Percentiles rank a stretch among this genome's conserved stretches.
These are phyloP conservation scores for Bhutanitis thaidina DNA, from an alignment of 2,888 invertebrate species.

Conservation along the genomic window DNA sequence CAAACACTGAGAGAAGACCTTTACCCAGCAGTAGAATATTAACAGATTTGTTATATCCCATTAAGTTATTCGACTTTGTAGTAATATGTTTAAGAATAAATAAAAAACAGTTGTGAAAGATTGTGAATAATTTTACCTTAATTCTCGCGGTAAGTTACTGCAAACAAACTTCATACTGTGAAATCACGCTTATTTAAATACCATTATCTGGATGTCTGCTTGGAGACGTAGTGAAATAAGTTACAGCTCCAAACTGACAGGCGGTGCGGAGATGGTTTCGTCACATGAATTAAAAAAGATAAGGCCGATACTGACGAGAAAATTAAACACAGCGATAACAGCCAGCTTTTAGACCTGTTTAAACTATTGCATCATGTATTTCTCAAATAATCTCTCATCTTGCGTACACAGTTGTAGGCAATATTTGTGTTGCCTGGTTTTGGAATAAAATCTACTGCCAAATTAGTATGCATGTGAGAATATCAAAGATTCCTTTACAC, in stretches of 20 bases:
- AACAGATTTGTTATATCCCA: too few relatives aligned
- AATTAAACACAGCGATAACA: slow-evolving; percentile 12
- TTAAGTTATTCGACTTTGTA: too few relatives aligned
- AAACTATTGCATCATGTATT: slow-evolving; percentile 18
- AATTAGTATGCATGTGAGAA: too few relatives aligned
- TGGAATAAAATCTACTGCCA: too few relatives aligned
- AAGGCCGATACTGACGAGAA: slow-evolving; percentile 9
- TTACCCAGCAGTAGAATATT: too few relatives aligned
- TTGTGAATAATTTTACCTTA: neutral
- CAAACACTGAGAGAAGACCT: too few relatives aligned
- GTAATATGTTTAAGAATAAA: neutral
- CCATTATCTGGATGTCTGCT: slow-evolving; percentile 10
- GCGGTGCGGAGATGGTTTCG: slow-evolving; percentile 12
- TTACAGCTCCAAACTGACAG: slow-evolving; percentile 10
- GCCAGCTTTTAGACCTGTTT: slow-evolving; percentile 15
- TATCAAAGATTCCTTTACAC: too few relatives aligned
- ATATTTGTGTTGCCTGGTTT: too few relatives aligned
- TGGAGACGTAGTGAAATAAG: slow-evolving; percentile 15
- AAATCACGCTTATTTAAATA: slow-evolving; percentile 15
- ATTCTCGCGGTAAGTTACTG: neutral
- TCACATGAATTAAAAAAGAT: slow-evolving; percentile 21
- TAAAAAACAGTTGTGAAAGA: too few relatives aligned
- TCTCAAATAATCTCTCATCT: slow-evolving; percentile 9
- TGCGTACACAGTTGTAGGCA: neutral
- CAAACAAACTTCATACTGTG: slow-evolving; percentile 5